Conservation (phyloP, 1,140 invertebrate species). For the Macrobrachium nipponense region DNA sequence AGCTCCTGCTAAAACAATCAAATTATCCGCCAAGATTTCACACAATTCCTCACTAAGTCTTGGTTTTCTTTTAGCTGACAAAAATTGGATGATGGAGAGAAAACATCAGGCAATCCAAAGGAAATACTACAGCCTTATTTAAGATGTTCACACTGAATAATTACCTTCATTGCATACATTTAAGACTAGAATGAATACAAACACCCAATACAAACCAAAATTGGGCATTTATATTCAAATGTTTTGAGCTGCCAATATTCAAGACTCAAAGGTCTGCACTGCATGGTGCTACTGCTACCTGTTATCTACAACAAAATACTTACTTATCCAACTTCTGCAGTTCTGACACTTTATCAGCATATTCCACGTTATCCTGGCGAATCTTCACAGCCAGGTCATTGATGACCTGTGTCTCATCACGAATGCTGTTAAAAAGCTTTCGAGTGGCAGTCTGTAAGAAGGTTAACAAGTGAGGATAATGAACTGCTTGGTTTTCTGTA, state of each 20-base stretch:
- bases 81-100: not conserved
- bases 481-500: slow-evolving; percentile 21
- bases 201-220: too few species aligned
- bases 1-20: too few species aligned
- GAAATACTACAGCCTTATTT: not conserved
- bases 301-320: slow-evolving; percentile 60
- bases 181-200: not conserved
- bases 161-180: not conserved
- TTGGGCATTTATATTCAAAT: too few species aligned
- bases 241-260: too few species aligned
- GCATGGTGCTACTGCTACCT: too few species aligned
- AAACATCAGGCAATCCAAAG: slow-evolving; percentile 64
- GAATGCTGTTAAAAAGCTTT: slow-evolving; percentile 76
- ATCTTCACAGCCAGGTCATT: slow-evolving; percentile 74
- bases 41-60: too few species aligned
- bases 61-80: too few species aligned
- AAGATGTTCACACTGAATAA: not conserved
- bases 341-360: slow-evolving; percentile 76
- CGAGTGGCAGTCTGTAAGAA: slow-evolving; percentile 71
- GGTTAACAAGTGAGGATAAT: slow-evolving; percentile 28
- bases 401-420: slow-evolving; percentile 74
- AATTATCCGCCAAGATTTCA: too few species aligned
- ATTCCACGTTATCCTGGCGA: slow-evolving; percentile 76
- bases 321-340: slow-evolving; percentile 75
- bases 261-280: too few species aligned